A percentile compares a stretch with the other conserved stretches of the same genome.
Evolutionary conservation across 2,888 invertebrate species (phyloP).

Genomic region (Tinea trinotella): DNA sequence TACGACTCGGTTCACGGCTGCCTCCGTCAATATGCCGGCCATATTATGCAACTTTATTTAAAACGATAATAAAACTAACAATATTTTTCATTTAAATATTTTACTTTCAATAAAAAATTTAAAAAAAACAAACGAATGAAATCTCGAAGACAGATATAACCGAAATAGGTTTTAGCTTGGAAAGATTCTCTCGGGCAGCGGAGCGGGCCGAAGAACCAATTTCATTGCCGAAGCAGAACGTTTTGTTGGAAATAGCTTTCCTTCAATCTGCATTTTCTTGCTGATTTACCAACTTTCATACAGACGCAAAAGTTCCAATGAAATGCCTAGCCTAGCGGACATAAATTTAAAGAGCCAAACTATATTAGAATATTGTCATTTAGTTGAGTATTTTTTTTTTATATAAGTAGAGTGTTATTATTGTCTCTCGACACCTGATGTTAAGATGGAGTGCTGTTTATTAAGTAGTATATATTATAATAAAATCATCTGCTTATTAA

Average conservation of each 20-base stretch:
- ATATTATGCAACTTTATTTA: no score
- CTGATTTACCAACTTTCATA: constrained; percentile 71
- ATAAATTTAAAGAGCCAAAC: constrained; percentile 1
- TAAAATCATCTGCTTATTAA: no score
- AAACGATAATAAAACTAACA: no score
- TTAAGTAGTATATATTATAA: no score
- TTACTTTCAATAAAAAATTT: constrained; percentile 6
- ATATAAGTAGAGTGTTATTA: no score
- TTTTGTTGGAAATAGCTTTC: constrained; percentile 72
- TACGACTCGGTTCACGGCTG: no score
- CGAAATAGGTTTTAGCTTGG: constrained; percentile 50
- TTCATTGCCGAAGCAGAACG: constrained; percentile 66
- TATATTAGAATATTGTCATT: constrained; percentile 12
- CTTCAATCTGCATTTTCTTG: constrained; percentile 73
- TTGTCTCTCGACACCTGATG: no score
- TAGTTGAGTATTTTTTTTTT: not conserved
- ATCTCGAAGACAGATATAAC: constrained; percentile 28
- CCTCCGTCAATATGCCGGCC: no score
- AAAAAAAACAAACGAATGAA: constrained; percentile 17
- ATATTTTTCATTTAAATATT: not conserved
- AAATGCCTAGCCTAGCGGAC: constrained; percentile 16
- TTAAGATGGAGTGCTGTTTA: no score
- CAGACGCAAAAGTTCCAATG: constrained; percentile 35
- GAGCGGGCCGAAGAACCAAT: constrained; percentile 65
- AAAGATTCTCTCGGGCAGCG: constrained; percentile 58